Evolutionary conservation across 2,888 invertebrate species (phyloP).

Genomic region (Isotomurus palustris): DNA sequence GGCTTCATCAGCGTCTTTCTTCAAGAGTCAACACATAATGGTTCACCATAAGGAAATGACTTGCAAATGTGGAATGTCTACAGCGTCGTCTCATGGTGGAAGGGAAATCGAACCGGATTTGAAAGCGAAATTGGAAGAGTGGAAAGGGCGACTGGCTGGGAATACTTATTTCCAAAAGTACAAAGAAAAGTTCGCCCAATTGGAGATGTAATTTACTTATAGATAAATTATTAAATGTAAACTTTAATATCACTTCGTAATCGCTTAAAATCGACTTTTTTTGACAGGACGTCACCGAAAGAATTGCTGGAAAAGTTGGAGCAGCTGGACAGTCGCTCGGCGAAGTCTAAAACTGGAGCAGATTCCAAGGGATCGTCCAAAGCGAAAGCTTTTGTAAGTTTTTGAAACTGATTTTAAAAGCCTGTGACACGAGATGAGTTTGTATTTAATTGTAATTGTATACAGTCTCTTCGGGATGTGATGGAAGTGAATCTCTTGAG

Average conservation of each 20-base stretch:
- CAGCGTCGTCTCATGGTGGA: background rate
- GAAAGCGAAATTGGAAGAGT: constrained; percentile 16
- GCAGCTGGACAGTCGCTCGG: constrained; percentile 19
- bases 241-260: background rate
- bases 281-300: constrained; percentile 60
- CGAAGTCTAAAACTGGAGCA: background rate
- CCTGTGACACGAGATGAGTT: background rate
- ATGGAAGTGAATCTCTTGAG: constrained; percentile 72
- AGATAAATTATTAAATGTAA: background rate
- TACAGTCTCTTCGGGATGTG: constrained; percentile 58
- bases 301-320: constrained; percentile 56
- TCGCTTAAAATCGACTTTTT: background rate
- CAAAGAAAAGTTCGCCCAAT: constrained; percentile 65
- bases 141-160: constrained; percentile 53
- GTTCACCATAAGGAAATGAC: background rate
- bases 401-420: background rate
- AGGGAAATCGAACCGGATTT: background rate
- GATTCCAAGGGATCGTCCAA: background rate
- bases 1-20: background rate
- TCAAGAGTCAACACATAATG: constrained; percentile 1
- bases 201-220: constrained; percentile 56
- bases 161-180: constrained; percentile 82
- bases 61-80: background rate
- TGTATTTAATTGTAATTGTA: constrained; percentile 14
- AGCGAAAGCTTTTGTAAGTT: constrained; percentile 2